Evolutionary conservation across 1,140 invertebrate genomes (phyloP).

Genomic region (Steinernema feltiae): DNA sequence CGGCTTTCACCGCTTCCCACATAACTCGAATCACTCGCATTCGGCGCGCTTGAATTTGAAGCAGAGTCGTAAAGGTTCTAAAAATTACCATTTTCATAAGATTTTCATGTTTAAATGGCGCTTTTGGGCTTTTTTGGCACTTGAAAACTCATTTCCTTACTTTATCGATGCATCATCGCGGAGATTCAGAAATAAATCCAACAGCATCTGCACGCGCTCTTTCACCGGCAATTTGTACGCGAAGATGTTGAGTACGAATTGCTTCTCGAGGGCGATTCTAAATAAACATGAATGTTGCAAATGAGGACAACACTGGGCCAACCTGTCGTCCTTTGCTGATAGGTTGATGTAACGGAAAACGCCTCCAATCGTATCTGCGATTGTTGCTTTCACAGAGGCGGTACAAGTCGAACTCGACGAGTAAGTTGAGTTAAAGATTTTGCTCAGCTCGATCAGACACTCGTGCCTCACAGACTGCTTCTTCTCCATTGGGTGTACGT

Average conservation of each 20-base stretch:
- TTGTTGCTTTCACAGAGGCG: neutral
- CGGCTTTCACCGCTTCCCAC: neutral
- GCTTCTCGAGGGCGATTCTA: neutral
- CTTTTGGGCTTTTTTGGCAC: no score
- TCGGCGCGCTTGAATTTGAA: neutral
- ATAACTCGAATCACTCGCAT: neutral
- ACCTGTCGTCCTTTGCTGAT: neutral
- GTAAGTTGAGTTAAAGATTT: neutral
- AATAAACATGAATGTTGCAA: neutral
- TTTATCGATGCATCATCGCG: neutral
- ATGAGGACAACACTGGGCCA: neutral
- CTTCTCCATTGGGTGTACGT: neutral
- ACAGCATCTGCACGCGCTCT: neutral
- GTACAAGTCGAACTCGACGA: neutral
- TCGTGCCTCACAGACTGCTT: neutral
- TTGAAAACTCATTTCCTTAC: no score
- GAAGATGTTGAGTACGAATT: neutral
- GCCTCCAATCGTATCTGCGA: neutral
- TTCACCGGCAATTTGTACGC: neutral
- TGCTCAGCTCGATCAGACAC: neutral
- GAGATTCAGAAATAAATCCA: neutral
- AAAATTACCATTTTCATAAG: no score
- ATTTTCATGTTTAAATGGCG: no score
- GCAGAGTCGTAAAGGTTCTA: neutral
- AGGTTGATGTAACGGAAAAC: neutral